A percentile compares a stretch with the other conserved stretches of the same genome.
Evolutionary conservation across 2,797 vertebrate species (phyloP).

Genomic region (Manis pentadactyla): DNA sequence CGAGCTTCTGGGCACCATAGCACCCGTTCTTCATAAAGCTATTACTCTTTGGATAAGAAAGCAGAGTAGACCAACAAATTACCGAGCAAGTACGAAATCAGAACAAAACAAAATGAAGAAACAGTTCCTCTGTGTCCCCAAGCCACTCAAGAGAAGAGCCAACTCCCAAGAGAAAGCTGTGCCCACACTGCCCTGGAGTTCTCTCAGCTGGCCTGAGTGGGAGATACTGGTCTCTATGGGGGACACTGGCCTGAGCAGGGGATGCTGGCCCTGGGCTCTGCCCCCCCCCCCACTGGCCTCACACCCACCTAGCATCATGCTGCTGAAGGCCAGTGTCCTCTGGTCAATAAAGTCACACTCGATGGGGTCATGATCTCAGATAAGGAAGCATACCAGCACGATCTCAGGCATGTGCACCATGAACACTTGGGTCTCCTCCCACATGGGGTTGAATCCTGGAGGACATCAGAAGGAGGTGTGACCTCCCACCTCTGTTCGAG

Average conservation of each 20-base stretch:
- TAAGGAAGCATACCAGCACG: conserved; percentile 95
- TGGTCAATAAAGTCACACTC: conserved; percentile 98
- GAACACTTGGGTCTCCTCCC: conserved; percentile 98
- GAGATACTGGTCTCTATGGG: too few species aligned
- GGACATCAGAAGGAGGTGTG: background rate
- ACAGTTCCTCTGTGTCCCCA: background rate
- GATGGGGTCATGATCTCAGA: conserved; percentile 99
- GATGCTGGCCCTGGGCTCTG: background rate
- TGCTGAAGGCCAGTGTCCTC: conserved; percentile 96
- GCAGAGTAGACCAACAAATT: too few species aligned
- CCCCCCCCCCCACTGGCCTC: background rate
- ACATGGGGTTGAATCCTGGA: conserved; percentile 98
- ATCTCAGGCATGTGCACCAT: conserved; percentile 96
- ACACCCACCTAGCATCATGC: conserved; percentile 95
- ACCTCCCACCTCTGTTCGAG: too few species aligned
- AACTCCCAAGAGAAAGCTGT: background rate
- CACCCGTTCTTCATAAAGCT: too few species aligned
- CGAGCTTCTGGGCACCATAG: too few species aligned
- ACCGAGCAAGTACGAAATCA: too few species aligned
- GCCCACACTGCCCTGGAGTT: background rate
- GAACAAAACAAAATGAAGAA: too few species aligned
- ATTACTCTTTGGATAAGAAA: too few species aligned
- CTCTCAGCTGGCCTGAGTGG: background rate
- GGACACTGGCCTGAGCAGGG: background rate
- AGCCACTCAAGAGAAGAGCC: too few species aligned